Conservation (phyloP, 2,797 vertebrate species). For the Valencia hispanica region DNA sequence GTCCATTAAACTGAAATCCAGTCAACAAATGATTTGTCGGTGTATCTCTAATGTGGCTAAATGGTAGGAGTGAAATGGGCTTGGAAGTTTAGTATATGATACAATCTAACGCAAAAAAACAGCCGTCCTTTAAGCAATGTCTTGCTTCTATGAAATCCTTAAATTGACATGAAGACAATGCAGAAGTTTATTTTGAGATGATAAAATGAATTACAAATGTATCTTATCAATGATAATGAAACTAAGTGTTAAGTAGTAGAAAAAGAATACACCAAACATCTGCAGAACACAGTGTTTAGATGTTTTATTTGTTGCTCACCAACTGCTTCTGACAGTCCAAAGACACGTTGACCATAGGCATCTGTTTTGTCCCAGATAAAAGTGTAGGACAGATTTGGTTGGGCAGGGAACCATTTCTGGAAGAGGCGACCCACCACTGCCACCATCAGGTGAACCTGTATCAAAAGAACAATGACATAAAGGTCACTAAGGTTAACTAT, state of each 20-base stretch:
- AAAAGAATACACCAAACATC: not conserved
- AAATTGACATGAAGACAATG: not conserved
- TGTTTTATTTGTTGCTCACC: constrained; percentile 81
- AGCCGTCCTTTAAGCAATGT: too few species aligned
- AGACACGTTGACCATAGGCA: constrained; percentile 95
- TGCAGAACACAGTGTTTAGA: not conserved
- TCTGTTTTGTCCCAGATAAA: constrained; percentile 99
- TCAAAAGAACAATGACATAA: not conserved
- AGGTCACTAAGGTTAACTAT: not conserved
- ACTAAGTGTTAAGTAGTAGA: not conserved
- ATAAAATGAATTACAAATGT: too few species aligned
- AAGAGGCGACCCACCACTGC: constrained; percentile 97
- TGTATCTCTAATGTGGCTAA: too few species aligned
- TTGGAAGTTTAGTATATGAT: too few species aligned
- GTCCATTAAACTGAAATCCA: not conserved
- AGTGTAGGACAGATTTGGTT: constrained; percentile 94
- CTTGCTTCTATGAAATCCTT: too few species aligned
- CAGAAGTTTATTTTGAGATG: not conserved
- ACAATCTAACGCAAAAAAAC: too few species aligned
- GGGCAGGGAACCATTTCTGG: constrained; percentile 98
- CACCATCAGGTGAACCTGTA: constrained; percentile 94
- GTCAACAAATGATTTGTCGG: too few species aligned
- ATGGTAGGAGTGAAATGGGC: too few species aligned
- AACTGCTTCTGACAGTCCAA: constrained; percentile 94
- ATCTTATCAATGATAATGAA: not conserved